These are phyloP conservation scores for Panzeria rudis DNA, from an alignment of 2,888 invertebrate genomes.

Conservation along the genomic window DNA sequence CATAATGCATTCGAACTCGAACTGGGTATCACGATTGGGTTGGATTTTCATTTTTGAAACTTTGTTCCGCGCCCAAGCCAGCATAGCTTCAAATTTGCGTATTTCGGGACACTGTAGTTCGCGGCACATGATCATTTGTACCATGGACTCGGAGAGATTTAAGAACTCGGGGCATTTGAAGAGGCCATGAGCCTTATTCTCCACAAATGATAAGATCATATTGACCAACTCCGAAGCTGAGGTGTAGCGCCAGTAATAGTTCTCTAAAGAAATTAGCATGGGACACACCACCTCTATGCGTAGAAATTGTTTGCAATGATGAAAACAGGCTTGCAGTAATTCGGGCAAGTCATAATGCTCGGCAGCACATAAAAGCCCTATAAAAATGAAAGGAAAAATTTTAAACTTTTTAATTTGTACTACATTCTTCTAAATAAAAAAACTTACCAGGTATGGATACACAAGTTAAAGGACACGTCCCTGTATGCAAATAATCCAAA, in stretches of 20 bases:
- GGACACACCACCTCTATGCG: constrained; percentile 96
- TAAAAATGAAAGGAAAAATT: not conserved
- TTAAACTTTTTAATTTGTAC: not conserved
- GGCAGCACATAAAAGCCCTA: constrained; percentile 93
- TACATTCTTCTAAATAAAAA: not conserved
- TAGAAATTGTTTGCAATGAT: constrained; percentile 96
- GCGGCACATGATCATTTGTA: constrained; percentile 96
- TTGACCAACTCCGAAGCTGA: constrained; percentile 96
- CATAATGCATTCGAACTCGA: constrained; percentile 97
- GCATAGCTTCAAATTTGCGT: constrained; percentile 96
- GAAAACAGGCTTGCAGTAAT: constrained; percentile 96
- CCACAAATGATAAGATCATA: constrained; percentile 96
- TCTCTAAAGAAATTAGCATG: constrained; percentile 96
- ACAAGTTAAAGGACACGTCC: constrained; percentile 95
- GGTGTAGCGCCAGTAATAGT: constrained; percentile 97
- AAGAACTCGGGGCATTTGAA: constrained; percentile 94
- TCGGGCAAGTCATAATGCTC: constrained; percentile 97
- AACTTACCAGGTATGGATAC: constrained; percentile 92
- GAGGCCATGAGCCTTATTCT: constrained; percentile 92
- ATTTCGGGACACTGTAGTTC: constrained; percentile 95
- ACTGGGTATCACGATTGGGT: constrained; percentile 92
- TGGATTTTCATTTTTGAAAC: constrained; percentile 88
- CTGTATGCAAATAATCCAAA: constrained; percentile 95
- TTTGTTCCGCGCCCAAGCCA: constrained; percentile 94
- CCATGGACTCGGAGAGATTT: constrained; percentile 96